These are phyloP conservation scores for Manis javanica DNA, from an alignment of 2,797 vertebrate species.

Conservation along the genomic window DNA sequence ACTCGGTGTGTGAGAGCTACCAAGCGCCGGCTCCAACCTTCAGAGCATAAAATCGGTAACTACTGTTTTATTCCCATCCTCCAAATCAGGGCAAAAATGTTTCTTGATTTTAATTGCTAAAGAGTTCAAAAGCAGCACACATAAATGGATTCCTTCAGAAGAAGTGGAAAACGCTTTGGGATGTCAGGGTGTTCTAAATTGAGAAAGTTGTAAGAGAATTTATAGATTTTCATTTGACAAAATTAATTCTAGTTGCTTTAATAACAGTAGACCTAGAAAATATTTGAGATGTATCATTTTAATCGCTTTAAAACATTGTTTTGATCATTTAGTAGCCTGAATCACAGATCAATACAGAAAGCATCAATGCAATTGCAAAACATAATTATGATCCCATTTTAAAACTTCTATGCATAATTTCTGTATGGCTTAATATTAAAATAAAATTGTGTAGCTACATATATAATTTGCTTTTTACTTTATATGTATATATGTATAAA, in stretches of 20 bases:
- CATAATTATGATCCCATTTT: neutral
- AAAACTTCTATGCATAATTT: neutral
- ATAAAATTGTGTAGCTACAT: neutral
- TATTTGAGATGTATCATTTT: conserved; percentile 3
- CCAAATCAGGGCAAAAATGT: neutral
- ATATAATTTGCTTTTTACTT: neutral
- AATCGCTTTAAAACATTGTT: neutral
- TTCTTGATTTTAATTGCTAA: neutral
- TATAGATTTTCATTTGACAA: conserved; percentile 16
- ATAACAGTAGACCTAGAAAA: neutral
- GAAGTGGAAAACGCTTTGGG: neutral
- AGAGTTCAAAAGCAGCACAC: neutral
- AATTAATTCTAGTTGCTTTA: neutral
- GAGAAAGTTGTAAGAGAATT: neutral
- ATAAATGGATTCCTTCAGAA: neutral
- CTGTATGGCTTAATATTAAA: neutral
- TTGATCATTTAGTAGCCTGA: neutral
- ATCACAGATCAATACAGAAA: neutral
- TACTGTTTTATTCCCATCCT: neutral
- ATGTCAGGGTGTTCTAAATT: neutral
- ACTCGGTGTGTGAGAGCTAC: accelerated
- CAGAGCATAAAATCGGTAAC: neutral
- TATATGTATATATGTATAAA: neutral
- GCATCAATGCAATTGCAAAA: neutral
- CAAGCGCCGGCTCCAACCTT: neutral